Evolutionary conservation across 2,113 vertebrate genomes (phyloP), one percentile per base, ranked within the genome.

Genomic region (Alethe diademata): DNA sequence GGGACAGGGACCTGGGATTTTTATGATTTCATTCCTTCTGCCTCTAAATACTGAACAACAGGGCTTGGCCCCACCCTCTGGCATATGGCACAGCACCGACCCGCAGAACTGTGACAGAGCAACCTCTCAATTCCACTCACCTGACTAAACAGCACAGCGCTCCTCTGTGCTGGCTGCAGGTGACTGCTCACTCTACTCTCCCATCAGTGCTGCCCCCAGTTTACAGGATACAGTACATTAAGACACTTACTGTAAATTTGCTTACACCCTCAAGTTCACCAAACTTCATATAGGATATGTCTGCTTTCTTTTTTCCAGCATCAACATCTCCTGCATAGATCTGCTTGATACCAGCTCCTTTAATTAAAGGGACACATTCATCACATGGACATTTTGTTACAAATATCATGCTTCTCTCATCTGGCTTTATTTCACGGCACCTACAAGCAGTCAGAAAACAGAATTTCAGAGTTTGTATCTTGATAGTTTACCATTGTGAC

Each of bases 361-460:
- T 97, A 90, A 99, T 99, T 97, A 99, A 98, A 92, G 99, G 99
- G 26, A 99, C 97, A 67, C 99, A 99, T 95, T 99, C 99, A 38
- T 99, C 99, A 93, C 99, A 99, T 0, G 99, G 99, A 88, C 99
- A 99, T 74, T 99, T 99, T 0, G 99, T 99, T 22, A 99, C 99
- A 97, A 99, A 99, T 97, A 99, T 97, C 98, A 99, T 98, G 74
- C 98, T 98, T 96, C 97, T 96, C 86, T 99, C 99, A 19, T 98
- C 98, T 4, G 98, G 97, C 80, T 98, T 98, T 97, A 99, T 98
- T 94, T 99, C 98, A 64, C 98, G 98, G 90, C 98, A 98, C 94
- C 99, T 99, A 96, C 19, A 94, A 93, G 82, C 29, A 89, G 72
- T 61, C 60, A 90, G 47, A 91, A 92, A 90, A 73, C 90, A 57